phyloP scores from a whole-genome alignment of 2,113 vertebrate genomes.

The Phocoena sinus region DNA sequence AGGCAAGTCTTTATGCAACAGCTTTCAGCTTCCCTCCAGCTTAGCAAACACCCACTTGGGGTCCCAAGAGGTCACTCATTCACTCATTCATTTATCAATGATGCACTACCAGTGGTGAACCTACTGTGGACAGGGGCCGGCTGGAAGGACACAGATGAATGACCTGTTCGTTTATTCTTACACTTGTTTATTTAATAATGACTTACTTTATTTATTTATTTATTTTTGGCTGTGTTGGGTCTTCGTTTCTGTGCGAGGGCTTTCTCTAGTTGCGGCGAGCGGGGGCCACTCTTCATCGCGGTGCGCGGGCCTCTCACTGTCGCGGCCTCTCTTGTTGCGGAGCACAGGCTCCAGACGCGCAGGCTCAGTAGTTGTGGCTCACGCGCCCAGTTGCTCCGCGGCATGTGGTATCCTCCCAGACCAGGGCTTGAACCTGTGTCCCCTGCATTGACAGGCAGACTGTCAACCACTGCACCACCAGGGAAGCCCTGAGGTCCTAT shows the following conservation, averaged over 20 bases:
- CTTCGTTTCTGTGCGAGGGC: no score
- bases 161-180: neutral
- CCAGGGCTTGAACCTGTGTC: neutral
- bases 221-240: neutral
- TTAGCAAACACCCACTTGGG: neutral
- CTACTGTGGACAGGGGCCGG: neutral
- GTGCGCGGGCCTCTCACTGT: no score
- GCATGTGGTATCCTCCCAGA: neutral
- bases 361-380: neutral
- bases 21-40: neutral
- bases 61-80: neutral
- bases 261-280: no score
- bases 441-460: neutral
- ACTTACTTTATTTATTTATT: neutral
- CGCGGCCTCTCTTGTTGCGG: neutral
- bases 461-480: neutral
- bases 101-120: fast-evolving
- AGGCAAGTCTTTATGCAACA: slow-evolving; percentile 10
- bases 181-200: neutral
- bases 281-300: no score
- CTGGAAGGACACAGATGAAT: neutral
- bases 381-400: neutral
- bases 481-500: neutral
- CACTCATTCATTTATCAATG: neutral
- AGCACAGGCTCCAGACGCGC: neutral